Evolutionary conservation across 1,140 invertebrate species (phyloP).

Genomic region (Tetramorium parvispinum): DNA sequence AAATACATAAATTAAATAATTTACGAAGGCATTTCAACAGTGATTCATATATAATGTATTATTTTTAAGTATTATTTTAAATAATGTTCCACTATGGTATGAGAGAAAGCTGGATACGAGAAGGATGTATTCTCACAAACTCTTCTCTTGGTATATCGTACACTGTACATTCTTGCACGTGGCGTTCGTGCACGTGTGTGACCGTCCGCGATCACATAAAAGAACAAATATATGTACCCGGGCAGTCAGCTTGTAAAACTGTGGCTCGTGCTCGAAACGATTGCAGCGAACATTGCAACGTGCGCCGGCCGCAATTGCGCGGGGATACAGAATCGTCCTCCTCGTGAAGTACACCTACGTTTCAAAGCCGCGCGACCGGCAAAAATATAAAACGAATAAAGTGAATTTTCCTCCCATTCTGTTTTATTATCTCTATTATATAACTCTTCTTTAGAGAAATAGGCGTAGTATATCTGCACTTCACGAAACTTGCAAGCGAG

Average conservation of each 20-base stretch:
- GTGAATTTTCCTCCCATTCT: not conserved
- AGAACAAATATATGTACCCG: not conserved
- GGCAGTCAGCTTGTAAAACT: not conserved
- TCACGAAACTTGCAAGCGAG: not conserved
- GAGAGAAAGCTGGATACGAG: not conserved
- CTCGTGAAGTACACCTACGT: not conserved
- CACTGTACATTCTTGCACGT: not conserved
- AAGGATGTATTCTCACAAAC: not conserved
- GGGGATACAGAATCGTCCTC: not conserved
- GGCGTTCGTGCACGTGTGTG: not conserved
- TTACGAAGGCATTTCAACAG: not conserved
- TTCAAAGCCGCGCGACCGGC: not conserved
- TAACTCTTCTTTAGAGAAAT: conserved; percentile 21
- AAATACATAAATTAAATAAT: not conserved
- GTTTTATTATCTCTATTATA: conserved; percentile 28
- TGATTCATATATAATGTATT: not conserved
- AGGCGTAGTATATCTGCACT: not conserved
- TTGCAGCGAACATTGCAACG: not conserved
- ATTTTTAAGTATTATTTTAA: not conserved
- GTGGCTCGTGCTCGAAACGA: not conserved
- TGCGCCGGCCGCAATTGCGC: not conserved
- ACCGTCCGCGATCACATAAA: not conserved
- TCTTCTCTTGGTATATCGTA: not conserved
- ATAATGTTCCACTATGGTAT: not conserved
- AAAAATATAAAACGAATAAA: not conserved